These are phyloP conservation scores for Hypsibius dujardini DNA, from an alignment of 1,140 invertebrate species.

Conservation along the genomic window DNA sequence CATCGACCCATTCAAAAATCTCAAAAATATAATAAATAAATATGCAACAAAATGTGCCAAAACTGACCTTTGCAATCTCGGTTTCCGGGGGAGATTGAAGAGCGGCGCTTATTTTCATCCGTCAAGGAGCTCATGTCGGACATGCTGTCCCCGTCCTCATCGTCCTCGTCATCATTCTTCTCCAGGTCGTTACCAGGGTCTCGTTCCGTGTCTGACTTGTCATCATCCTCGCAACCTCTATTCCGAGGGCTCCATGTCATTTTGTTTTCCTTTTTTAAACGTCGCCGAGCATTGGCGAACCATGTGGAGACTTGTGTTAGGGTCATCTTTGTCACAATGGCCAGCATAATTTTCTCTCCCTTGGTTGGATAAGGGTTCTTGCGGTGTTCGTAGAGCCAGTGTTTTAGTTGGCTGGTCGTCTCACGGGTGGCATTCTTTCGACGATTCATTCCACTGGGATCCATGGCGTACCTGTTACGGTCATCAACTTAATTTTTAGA, in stretches of 20 bases:
- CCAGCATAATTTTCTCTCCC: slow-evolving; percentile 21
- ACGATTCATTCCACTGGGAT: slow-evolving; percentile 14
- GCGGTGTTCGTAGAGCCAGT: slow-evolving; percentile 18
- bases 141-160: slow-evolving; percentile 24
- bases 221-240: slow-evolving; percentile 73
- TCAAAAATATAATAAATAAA: slow-evolving; percentile 4
- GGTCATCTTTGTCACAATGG: slow-evolving; percentile 16
- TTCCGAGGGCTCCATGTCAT: slow-evolving; percentile 94
- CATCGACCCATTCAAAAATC: background rate
- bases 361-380: slow-evolving; percentile 22
- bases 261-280: slow-evolving; percentile 97
- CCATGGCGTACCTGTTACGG: background rate
- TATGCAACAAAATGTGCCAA: background rate
- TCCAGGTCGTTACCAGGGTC: slow-evolving; percentile 28
- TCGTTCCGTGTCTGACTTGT: slow-evolving; percentile 31
- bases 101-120: background rate
- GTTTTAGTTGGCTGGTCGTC: no score
- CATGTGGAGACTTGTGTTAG: slow-evolving; percentile 67
- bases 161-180: slow-evolving; percentile 21
- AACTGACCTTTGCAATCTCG: background rate
- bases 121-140: slow-evolving; percentile 20
- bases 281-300: slow-evolving; percentile 89
- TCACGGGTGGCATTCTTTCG: slow-evolving; percentile 19
- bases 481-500: no score
- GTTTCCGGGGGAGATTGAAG: background rate